phyloP scores from a whole-genome alignment of 2,797 vertebrate species.

The Pelochelys cantorii region DNA sequence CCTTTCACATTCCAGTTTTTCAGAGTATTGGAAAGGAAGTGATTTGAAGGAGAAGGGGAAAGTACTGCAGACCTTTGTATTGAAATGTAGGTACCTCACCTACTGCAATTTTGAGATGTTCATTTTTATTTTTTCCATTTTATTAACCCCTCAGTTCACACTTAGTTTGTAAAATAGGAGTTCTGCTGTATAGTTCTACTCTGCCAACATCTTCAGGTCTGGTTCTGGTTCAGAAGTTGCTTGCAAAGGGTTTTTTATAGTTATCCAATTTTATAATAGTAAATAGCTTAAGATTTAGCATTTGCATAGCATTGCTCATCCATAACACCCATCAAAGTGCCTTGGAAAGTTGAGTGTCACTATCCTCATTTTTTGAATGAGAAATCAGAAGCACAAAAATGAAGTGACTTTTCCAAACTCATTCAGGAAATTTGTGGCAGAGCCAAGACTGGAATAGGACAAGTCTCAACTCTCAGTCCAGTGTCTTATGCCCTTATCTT shows the following conservation, averaged over 20 bases:
- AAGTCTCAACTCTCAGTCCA: background rate
- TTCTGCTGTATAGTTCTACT: background rate
- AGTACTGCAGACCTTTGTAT: too few relatives aligned
- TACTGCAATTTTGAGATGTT: too few relatives aligned
- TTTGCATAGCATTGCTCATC: background rate
- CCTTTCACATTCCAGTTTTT: too few relatives aligned
- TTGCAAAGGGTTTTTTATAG: background rate
- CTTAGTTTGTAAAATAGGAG: too few relatives aligned
- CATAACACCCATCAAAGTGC: background rate
- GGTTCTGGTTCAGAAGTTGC: background rate
- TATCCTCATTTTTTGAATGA: background rate
- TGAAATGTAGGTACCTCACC: too few relatives aligned
- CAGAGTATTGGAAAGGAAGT: too few relatives aligned
- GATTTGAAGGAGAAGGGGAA: too few relatives aligned
- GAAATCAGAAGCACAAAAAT: background rate
- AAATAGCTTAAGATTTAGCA: background rate
- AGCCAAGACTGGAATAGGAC: background rate
- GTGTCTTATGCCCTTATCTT: background rate
- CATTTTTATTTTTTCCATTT: too few relatives aligned
- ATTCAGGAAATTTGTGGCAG: rapidly evolving
- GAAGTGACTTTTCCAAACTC: background rate
- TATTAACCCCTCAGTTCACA: too few relatives aligned
- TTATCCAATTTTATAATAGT: background rate
- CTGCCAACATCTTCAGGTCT: background rate
- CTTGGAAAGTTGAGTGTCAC: background rate